Evolutionary conservation across 2,797 vertebrate genomes (phyloP).

Genomic region (Masticophis lateralis): DNA sequence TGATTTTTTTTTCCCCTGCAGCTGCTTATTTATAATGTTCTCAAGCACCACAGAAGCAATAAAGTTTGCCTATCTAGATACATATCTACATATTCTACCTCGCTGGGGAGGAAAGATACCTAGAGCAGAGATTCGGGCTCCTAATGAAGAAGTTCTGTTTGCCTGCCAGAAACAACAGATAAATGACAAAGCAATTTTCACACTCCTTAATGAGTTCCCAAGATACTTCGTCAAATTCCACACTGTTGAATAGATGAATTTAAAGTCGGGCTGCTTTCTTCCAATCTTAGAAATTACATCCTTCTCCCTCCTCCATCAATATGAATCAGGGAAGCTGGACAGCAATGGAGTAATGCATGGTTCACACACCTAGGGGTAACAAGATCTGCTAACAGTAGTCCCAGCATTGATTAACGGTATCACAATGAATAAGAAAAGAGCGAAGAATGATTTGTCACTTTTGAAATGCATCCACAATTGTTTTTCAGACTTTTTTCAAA

Average conservation of each 20-base stretch:
- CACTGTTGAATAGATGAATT: slow-evolving; percentile 58
- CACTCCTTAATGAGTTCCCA: slow-evolving; percentile 69
- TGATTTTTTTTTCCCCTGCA: slow-evolving; percentile 1
- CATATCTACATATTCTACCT: slow-evolving; percentile 38
- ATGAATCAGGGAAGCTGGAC: slow-evolving; percentile 17
- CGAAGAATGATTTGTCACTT: slow-evolving; percentile 48
- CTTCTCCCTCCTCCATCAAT: not conserved
- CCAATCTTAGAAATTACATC: slow-evolving; percentile 38
- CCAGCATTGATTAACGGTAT: slow-evolving; percentile 51
- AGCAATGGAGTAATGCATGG: slow-evolving; percentile 42
- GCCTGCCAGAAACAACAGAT: slow-evolving; percentile 59
- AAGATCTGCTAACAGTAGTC: slow-evolving; percentile 50
- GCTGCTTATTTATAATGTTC: slow-evolving; percentile 21
- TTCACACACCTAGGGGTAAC: slow-evolving; percentile 18
- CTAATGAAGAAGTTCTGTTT: slow-evolving; percentile 45
- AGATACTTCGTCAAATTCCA: slow-evolving; percentile 49
- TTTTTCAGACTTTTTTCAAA: slow-evolving; percentile 40
- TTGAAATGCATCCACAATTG: slow-evolving; percentile 52
- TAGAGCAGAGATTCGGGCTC: slow-evolving; percentile 51
- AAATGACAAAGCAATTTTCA: slow-evolving; percentile 66
- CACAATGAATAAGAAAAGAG: slow-evolving; percentile 41
- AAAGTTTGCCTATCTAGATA: slow-evolving; percentile 30
- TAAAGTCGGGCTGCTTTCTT: slow-evolving; percentile 44
- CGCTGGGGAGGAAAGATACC: slow-evolving; percentile 17
- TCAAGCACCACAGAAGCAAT: not conserved